Conservation (phyloP, 2,888 invertebrate genomes). For the Azorinus chamasolen region DNA sequence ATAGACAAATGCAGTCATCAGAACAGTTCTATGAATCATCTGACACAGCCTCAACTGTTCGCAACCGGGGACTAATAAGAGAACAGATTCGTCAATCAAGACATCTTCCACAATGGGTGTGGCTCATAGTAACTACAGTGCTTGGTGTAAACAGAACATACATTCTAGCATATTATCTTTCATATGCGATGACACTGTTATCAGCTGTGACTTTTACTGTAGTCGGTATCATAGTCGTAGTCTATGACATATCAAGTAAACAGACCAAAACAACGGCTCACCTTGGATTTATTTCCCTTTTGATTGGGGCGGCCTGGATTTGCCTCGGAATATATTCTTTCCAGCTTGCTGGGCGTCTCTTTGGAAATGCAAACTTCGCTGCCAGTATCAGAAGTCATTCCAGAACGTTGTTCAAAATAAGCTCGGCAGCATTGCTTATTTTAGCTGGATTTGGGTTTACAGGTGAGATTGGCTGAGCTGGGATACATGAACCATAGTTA, state of each 20-base stretch:
- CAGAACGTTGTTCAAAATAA: conserved; percentile 86
- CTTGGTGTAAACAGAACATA: conserved; percentile 78
- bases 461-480: too few relatives aligned
- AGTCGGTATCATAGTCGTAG: conserved; percentile 80
- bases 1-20: conserved; percentile 4
- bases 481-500: too few relatives aligned
- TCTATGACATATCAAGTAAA: conserved; percentile 83
- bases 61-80: neutral
- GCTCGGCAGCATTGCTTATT: conserved; percentile 82
- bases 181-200: conserved; percentile 74
- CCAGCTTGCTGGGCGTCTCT: conserved; percentile 85
- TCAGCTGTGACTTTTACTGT: conserved; percentile 78
- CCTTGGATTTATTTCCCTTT: conserved; percentile 83
- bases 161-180: conserved; percentile 70
- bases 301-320: conserved; percentile 85
- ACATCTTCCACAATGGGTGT: conserved; percentile 83
- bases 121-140: conserved; percentile 82
- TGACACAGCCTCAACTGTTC: conserved; percentile 12
- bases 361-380: conserved; percentile 84
- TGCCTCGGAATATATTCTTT: conserved; percentile 86
- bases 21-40: conserved; percentile 52
- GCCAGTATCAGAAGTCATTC: conserved; percentile 86
- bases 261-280: conserved; percentile 82
- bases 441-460: conserved; percentile 77
- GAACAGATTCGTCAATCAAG: conserved; percentile 74